Base-by-base conservation (phyloP, 2,797 vertebrate genomes). In the Onychomys torridus region DNA sequence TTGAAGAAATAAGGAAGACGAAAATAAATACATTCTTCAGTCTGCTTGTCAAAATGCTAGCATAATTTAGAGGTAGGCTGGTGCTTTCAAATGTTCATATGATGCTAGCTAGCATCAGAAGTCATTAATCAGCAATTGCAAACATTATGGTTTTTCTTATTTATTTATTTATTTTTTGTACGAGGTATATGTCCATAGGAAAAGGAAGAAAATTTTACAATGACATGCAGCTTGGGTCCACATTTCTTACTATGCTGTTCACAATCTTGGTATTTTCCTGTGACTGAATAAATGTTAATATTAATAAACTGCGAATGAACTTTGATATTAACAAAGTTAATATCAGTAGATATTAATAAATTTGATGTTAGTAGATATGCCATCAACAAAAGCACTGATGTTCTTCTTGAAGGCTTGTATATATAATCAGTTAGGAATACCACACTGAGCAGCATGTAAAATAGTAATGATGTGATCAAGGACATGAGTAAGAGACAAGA, bases 1-100 rank as follows among this genome's bases (percentile, higher is more conserved):
- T 78, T 95, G 96, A 95, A 98, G 97, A 95, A 97, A 95, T 93
- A 95, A 98, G 97, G 95, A 97, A 95, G 90, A 97, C 93, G 90
- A 96, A 97, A 97, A 90, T 95, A 97, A 97, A 96, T 95, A 71
- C 52, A 5, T 90, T 94, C 97, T 97, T 97, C 96, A 96, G 97
- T 6, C 84, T 82, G 96, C 89, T 97, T 97, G 61, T 82, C 61
- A 93, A 21, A 32, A 97, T 88, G 76, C 55, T 89, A 89, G 75
- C 27, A 94, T 97, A 97, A 92, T 82, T 85, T 96, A 96, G 96
- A 96, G 94, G 25, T 89, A 57, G 92, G n/a, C 84, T 32, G 87
- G 57, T 95, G 76, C 93, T 95, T 98, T 97, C 59, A 92, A 92
- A 95, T 95, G 75, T 84, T 84, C 92, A 32, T 88, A 78, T 77